Percentiles rank a stretch among this genome's conserved stretches.
phyloP scores from a whole-genome alignment of 2,888 invertebrate genomes.

The Megamerina dolium region DNA sequence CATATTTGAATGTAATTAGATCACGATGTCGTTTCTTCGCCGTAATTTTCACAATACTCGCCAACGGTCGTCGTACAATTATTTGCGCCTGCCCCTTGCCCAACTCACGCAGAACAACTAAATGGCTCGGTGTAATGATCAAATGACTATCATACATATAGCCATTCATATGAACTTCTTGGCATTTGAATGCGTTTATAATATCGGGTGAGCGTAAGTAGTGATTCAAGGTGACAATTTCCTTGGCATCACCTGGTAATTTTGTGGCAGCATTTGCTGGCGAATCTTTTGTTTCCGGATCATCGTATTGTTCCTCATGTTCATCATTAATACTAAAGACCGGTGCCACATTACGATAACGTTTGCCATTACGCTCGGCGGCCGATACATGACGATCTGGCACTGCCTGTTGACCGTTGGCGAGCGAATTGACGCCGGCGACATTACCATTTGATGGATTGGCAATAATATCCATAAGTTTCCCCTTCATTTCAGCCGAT shows the following conservation, averaged over 20 bases:
- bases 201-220: slow-evolving; percentile 81
- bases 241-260: slow-evolving; percentile 61
- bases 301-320: slow-evolving; percentile 53
- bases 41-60: slow-evolving; percentile 93
- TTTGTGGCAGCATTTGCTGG: slow-evolving; percentile 48
- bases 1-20: slow-evolving; percentile 95
- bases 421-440: slow-evolving; percentile 4
- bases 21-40: slow-evolving; percentile 93
- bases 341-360: slow-evolving; percentile 83
- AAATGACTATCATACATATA: slow-evolving; percentile 84
- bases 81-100: slow-evolving; percentile 72
- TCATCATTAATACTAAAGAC: slow-evolving; percentile 95
- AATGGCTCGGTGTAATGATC: slow-evolving; percentile 77
- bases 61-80: slow-evolving; percentile 79
- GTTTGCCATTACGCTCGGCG: slow-evolving; percentile 75
- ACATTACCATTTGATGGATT: slow-evolving; percentile 56
- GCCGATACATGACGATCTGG: slow-evolving; percentile 77
- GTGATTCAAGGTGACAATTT: slow-evolving; percentile 71
- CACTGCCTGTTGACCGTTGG: slow-evolving; percentile 12
- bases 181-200: slow-evolving; percentile 81
- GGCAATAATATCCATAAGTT: slow-evolving; percentile 85
- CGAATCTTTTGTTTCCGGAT: slow-evolving; percentile 28
- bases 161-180: slow-evolving; percentile 85
- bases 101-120: slow-evolving; percentile 78
- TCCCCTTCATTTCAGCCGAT: slow-evolving; percentile 86